Conservation (phyloP, 2,888 invertebrate genomes). For the Drosophila leonis region DNA sequence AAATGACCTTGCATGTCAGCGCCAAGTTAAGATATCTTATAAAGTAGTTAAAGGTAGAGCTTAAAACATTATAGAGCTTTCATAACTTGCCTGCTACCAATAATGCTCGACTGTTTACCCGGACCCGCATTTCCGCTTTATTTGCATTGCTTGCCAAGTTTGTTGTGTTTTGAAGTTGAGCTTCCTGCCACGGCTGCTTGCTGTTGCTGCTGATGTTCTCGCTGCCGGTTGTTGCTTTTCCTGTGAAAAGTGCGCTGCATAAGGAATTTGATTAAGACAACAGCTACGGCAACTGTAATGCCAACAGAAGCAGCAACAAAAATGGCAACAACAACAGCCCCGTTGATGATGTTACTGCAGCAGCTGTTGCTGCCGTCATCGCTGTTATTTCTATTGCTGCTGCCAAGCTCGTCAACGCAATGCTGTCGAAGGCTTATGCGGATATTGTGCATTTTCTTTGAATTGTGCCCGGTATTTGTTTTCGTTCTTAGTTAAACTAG, state of each 20-base stretch:
- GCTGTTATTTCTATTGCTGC: conserved; percentile 26
- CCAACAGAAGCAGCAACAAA: conserved; percentile 28
- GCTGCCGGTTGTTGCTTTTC: conserved; percentile 64
- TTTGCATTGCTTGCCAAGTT: conserved; percentile 78
- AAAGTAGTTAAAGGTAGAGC: conserved; percentile 30
- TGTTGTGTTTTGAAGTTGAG: conserved; percentile 81
- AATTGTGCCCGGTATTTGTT: conserved; percentile 69
- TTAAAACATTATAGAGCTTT: conserved; percentile 61
- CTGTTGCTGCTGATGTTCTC: conserved; percentile 34
- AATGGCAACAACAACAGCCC: conserved; percentile 15
- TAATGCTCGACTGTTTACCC: conserved; percentile 45
- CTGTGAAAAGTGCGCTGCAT: conserved; percentile 73
- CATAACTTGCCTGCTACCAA: conserved; percentile 51
- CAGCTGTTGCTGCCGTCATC: conserved; percentile 50
- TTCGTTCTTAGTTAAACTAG: conserved; percentile 73
- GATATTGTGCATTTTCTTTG: conserved; percentile 76
- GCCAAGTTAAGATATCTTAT: conserved; percentile 40
- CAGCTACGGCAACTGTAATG: conserved; percentile 52
- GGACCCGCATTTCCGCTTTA: conserved; percentile 75
- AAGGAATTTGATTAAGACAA: conserved; percentile 79
- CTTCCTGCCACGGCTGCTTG: conserved; percentile 65
- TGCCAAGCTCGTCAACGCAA: conserved; percentile 45
- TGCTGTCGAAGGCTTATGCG: conserved; percentile 79
- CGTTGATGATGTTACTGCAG: conserved; percentile 64
- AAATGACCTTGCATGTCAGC: conserved; percentile 57